Base-by-base conservation (phyloP, 2,113 vertebrate genomes). In the Tachysurus vachellii region DNA sequence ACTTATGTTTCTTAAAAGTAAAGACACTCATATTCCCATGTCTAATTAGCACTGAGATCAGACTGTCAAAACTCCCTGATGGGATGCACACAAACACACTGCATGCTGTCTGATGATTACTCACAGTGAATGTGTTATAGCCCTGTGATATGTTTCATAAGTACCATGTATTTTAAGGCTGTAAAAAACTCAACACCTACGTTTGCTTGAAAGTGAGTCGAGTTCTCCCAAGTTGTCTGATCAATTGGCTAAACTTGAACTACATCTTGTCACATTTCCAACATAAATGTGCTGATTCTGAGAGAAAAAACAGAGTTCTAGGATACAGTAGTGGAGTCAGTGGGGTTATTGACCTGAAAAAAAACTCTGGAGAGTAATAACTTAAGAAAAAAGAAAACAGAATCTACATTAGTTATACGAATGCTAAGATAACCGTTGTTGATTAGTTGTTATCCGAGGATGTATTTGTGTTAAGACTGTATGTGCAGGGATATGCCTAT, bases 41-140 rank as follows among this genome's bases (percentile, higher is more conserved):
- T 56, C 76, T 86, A 81, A 86, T 80, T 80, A 81, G 77, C 50
- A 86, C 42, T n/a, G 47, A 80, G 36, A 70, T 56, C 75, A 66
- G 68, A 80, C 59, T 66, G 57, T 76, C 71, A 62, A 79, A 80
- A 28, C 85, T n/a, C 85, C 76, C 31, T 62, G n/a, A 50, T n/a
- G 42, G 21, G 53, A 28, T 26, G 12, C 28, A 47, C 9, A 8
- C 42, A 54, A 85, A 75, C 42, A 61, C 57, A 53, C 42, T 50
- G 47, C 44, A 80, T 54, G 47, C 42, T 19, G n/a, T 86, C 75
- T 80, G 59, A 36, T 17, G 23, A 31, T 17, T 47, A 42, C 71
- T 42, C 66, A 17, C 56, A 31, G n/a, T 14, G 53, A 31, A 19
- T n/a, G 73, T 23, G 19, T 80, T 26, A n/a, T 23, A 79, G 66